Base-by-base conservation (phyloP, 1,140 invertebrate genomes). In the Drosophila teissieri region DNA sequence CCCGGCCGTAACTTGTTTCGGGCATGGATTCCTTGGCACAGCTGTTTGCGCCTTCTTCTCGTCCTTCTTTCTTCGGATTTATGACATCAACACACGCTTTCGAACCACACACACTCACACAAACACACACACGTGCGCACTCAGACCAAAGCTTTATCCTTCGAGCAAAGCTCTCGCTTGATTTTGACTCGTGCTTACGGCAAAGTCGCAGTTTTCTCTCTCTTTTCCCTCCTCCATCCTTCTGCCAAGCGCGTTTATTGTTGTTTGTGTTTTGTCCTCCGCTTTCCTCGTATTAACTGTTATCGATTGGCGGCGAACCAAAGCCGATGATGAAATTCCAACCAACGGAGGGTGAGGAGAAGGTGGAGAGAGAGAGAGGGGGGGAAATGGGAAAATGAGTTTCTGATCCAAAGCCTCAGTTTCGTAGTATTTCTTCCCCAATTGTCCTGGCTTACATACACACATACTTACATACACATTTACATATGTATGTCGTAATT, bases 1-100 rank as follows among this genome's bases (percentile, higher is more conserved):
- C 34, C 36, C 11, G 55, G 14, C 57, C 51, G 56, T 22, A 88
- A 83, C 83, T 67, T 88, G 83, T 88, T 88, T 88, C 56, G 62
- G 74, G 79, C 76, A 82, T 42, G 58, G 77, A 55, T 65, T 51
- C 39, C 19, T 49, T 65, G 58, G 34, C 64, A 48, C 64, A 61
- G 54, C 74, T 74, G 58, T 62, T 70, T 55, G 68, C 80, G 62
- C 44, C 58, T 73, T 45, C 12, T 31, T 19, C 17, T 19, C 15
- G 17, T 45, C 42, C 42, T 45, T 17, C 24, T 36, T 63, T 51
- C 54, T 45, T 62, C 64, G 62, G 73, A 77, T 61, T 84, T 85
- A 85, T 85, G 81, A 86, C 81, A 85, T 85, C 81, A 85, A 85
- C 81, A 85, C 82, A 85, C 76, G 81, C 72, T 84, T 36, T 56